Conservation (phyloP, 92 coral and sea anemone species). For the Paragorgia papillata region DNA sequence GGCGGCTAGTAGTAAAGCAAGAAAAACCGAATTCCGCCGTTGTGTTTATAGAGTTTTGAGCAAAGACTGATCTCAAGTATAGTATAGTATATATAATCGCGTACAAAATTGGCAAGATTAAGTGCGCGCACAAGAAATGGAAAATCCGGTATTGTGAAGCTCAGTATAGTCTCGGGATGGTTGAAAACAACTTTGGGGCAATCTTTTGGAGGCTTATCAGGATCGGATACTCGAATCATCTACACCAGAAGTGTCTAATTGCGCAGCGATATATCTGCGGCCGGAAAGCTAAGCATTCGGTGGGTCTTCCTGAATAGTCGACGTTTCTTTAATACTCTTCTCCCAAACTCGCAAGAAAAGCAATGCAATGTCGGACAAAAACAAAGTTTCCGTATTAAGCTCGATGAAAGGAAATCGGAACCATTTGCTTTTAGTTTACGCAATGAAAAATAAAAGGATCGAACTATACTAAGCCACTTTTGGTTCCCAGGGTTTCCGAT, state of each 20-base stretch:
- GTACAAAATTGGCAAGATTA: too few relatives aligned
- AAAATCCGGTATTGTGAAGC: too few relatives aligned
- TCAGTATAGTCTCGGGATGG: too few relatives aligned
- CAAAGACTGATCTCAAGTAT: too few relatives aligned
- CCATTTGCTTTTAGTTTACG: too few relatives aligned
- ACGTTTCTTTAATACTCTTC: slow-evolving; percentile 1
- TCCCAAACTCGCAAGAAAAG: neutral
- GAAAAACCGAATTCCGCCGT: too few relatives aligned
- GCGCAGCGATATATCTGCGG: slow-evolving; percentile 2
- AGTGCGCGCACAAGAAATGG: too few relatives aligned
- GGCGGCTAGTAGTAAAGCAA: too few relatives aligned
- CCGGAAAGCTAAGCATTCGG: slow-evolving; percentile 41
- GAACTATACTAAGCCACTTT: neutral
- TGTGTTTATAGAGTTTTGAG: too few relatives aligned
- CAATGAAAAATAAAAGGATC: too few relatives aligned
- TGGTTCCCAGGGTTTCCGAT: slow-evolving; percentile 26
- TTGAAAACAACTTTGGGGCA: neutral
- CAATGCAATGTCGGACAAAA: neutral
- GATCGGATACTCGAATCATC: neutral
- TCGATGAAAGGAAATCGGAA: neutral
- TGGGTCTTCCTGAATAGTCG: slow-evolving; percentile 6
- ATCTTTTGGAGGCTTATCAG: neutral
- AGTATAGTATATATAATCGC: too few relatives aligned
- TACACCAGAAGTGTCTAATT: neutral
- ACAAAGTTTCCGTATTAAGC: neutral